phyloP scores from a whole-genome alignment of 2,113 vertebrate genomes.

The Alectura lathami region DNA sequence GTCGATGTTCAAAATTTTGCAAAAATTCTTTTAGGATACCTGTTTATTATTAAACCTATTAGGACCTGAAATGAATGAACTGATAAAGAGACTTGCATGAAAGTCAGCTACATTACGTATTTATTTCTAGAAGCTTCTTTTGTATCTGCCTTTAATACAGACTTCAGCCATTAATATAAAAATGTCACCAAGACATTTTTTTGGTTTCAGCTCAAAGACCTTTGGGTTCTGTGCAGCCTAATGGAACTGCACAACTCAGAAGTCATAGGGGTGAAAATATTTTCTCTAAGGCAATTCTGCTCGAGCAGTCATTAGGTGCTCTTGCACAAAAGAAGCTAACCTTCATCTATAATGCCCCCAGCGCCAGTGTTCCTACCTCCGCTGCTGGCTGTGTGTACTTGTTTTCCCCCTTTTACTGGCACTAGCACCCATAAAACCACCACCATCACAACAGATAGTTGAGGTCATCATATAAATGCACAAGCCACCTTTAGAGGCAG shows the following conservation, averaged over 20 bases:
- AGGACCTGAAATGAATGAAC: background rate
- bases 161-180: background rate
- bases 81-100: background rate
- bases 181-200: rapidly evolving
- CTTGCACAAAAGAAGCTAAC: no score
- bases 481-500: background rate
- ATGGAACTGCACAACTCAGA: background rate
- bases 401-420: background rate
- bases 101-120: background rate
- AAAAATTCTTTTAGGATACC: background rate
- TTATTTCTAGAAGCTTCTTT: background rate
- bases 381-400: background rate
- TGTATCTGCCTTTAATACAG: background rate
- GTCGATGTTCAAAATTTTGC: rapidly evolving
- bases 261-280: background rate
- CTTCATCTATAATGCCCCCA: background rate
- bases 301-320: background rate
- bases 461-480: rapidly evolving
- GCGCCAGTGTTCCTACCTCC: rapidly evolving
- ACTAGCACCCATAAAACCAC: background rate
- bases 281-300: background rate
- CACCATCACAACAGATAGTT: background rate
- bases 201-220: background rate
- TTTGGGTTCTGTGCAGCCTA: background rate
- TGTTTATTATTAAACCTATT: background rate